Conservation (phyloP, 2,797 vertebrate species). For the Argentina silus region DNA sequence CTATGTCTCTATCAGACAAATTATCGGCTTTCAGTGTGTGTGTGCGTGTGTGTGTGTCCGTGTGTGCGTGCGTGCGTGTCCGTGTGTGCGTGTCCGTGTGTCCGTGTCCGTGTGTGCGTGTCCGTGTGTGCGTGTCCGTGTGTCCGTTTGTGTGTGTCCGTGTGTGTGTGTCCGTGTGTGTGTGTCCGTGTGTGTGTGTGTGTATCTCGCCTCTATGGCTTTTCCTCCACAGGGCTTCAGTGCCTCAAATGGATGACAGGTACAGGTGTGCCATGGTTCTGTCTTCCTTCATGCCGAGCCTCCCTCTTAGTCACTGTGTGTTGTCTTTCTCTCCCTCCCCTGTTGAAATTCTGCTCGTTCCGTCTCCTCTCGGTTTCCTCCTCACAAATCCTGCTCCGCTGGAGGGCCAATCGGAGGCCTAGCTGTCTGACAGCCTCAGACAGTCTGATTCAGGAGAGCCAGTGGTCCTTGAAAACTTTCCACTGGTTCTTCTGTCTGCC, state of each 20-base stretch:
- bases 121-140: background rate
- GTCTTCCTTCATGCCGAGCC: background rate
- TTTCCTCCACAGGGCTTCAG: background rate
- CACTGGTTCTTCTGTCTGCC: background rate
- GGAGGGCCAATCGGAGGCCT: background rate
- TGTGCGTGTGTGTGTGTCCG: too few relatives aligned
- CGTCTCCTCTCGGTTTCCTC: background rate
- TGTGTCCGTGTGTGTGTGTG: background rate
- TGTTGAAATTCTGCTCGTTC: background rate
- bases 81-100: background rate
- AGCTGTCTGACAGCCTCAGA: background rate
- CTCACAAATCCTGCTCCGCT: background rate
- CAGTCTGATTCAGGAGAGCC: background rate
- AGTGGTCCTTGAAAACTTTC: background rate
- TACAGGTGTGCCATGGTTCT: background rate
- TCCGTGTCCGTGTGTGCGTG: conserved; percentile 3
- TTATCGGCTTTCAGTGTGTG: too few relatives aligned
- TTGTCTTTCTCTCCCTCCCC: background rate
- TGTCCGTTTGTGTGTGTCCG: too few relatives aligned
- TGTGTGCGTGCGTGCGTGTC: too few relatives aligned
- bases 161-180: background rate
- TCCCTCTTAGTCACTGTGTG: background rate
- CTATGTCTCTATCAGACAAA: too few relatives aligned
- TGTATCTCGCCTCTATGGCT: background rate
- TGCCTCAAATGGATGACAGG: background rate